A percentile compares a stretch with the other conserved stretches of the same genome.
phyloP scores from a whole-genome alignment of 2,113 vertebrate species.

The Acrocephalus arundinaceus region DNA sequence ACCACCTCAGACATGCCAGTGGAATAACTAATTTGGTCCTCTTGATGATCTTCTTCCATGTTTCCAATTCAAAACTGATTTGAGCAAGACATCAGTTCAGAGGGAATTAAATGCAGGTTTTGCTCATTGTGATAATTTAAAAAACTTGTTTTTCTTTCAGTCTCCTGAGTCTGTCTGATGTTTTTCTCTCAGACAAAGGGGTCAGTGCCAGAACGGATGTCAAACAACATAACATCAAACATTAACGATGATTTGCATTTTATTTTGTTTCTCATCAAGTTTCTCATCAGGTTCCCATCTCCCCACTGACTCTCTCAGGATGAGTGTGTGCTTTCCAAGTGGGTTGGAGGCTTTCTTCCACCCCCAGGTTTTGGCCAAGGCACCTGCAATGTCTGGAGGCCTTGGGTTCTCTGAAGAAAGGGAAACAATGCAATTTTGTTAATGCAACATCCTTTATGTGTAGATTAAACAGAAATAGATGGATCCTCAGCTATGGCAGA shows the following conservation, averaged over 20 bases:
- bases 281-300: background rate
- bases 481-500: background rate
- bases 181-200: background rate
- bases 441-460: background rate
- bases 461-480: background rate
- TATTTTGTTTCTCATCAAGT: background rate
- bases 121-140: background rate
- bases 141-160: background rate
- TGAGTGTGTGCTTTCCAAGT: accelerated
- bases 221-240: background rate
- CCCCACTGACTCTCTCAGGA: background rate
- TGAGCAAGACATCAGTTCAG: background rate
- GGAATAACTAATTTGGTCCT: background rate
- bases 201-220: background rate
- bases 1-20: background rate
- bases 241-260: background rate
- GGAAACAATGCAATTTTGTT: background rate
- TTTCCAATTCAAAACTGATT: background rate
- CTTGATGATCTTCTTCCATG: background rate
- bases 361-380: background rate
- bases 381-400: background rate
- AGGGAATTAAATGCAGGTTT: background rate
- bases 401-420: background rate
- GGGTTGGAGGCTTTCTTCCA: background rate
- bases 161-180: background rate